Evolutionary conservation across 2,888 invertebrate genomes (phyloP).

Genomic region (Dyspetes luteomarginatus): DNA sequence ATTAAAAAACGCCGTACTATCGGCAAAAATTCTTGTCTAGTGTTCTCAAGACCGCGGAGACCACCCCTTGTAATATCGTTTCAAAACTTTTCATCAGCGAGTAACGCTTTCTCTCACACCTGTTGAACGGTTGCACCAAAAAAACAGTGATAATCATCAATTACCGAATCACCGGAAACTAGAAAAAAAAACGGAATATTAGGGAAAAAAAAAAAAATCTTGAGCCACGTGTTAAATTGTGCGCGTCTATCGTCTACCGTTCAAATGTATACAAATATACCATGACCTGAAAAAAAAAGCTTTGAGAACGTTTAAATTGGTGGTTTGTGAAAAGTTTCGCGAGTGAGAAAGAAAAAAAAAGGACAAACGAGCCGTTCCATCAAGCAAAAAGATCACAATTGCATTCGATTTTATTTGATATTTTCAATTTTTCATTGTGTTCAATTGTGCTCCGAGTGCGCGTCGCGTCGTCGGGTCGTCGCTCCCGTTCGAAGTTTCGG

Average conservation of each 20-base stretch:
- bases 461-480: neutral
- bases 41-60: conserved; percentile 80
- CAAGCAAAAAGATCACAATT: neutral
- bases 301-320: neutral
- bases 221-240: neutral
- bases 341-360: neutral
- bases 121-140: neutral
- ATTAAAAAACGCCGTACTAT: conserved; percentile 52
- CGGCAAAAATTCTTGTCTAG: conserved; percentile 53
- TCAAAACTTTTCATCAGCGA: conserved; percentile 65
- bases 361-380: neutral
- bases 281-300: neutral
- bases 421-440: neutral
- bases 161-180: neutral
- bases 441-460: neutral
- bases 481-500: neutral
- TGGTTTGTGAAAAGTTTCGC: neutral
- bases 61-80: conserved; percentile 84
- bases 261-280: neutral
- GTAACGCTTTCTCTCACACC: neutral
- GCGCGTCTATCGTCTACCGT: neutral
- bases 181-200: neutral
- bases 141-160: neutral
- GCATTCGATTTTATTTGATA: neutral
- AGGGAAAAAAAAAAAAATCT: neutral